These are phyloP conservation scores for Agelastica alni DNA, from an alignment of 2,888 invertebrate species.

Conservation along the genomic window DNA sequence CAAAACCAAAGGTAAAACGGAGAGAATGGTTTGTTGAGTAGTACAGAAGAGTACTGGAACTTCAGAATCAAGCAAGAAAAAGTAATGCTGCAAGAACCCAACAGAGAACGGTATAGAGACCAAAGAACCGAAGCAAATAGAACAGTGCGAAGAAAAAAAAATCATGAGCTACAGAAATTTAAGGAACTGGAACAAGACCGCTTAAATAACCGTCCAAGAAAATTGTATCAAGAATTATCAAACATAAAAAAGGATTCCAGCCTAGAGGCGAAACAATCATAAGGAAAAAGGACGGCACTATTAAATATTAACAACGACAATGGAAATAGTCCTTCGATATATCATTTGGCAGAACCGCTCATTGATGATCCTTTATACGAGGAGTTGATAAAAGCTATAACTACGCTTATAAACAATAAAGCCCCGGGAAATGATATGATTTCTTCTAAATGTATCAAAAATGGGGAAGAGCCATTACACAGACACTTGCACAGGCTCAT, in stretches of 20 bases:
- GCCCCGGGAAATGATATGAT: no score
- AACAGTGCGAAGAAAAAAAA: no score
- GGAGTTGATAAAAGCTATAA: not conserved
- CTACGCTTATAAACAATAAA: no score
- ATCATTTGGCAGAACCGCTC: conserved; percentile 2
- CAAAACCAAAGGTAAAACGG: conserved; percentile 2
- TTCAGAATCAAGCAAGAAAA: conserved; percentile 5
- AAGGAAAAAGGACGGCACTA: not conserved
- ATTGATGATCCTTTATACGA: no score
- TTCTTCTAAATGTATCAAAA: no score
- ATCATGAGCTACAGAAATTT: no score
- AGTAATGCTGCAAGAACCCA: conserved; percentile 5
- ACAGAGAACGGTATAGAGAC: conserved; percentile 2
- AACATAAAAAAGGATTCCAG: not conserved
- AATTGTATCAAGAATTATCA: not conserved
- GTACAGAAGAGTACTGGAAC: conserved; percentile 3
- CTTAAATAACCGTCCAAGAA: conserved; percentile 4
- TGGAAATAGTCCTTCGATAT: not conserved
- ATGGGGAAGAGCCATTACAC: no score
- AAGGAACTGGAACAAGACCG: conserved; percentile 7
- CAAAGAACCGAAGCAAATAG: no score
- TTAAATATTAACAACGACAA: not conserved
- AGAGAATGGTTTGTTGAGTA: conserved; percentile 3
- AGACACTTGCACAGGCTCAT: no score
- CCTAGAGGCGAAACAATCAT: not conserved